Conservation (phyloP, 2,888 invertebrate genomes). For the Apotomis turbidana region DNA sequence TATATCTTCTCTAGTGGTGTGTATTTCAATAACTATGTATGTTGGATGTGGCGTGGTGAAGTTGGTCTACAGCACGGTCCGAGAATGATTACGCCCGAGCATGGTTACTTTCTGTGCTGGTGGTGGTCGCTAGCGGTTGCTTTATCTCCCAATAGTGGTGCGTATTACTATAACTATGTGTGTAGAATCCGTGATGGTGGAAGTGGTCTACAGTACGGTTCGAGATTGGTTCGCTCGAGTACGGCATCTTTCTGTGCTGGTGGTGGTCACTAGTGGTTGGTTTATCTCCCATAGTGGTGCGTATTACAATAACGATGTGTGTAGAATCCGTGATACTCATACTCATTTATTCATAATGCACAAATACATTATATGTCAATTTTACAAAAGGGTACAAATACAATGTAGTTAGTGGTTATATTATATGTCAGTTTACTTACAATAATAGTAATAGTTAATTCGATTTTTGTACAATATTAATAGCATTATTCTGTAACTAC, state of each 20-base stretch:
- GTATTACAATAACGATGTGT: constrained; percentile 50
- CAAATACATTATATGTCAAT: too few species aligned
- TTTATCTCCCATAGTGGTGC: constrained; percentile 83
- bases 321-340: constrained; percentile 66
- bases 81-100: constrained; percentile 64
- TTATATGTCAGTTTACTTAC: too few species aligned
- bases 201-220: constrained; percentile 50
- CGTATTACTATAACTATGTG: too few species aligned
- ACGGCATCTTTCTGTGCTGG: constrained; percentile 54
- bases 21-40: constrained; percentile 49
- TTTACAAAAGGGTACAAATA: too few species aligned
- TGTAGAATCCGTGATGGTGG: constrained; percentile 62
- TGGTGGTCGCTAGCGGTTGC: constrained; percentile 69
- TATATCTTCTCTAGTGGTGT: constrained; percentile 80
- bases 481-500: too few species aligned
- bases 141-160: constrained; percentile 82
- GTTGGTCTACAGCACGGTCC: constrained; percentile 51
- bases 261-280: constrained; percentile 68
- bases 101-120: constrained; percentile 56
- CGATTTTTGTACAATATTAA: too few species aligned
- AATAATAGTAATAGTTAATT: too few species aligned
- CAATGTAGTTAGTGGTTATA: too few species aligned
- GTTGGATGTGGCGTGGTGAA: constrained; percentile 65
- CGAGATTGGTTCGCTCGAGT: constrained; percentile 63
- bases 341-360: too few species aligned